Conservation (phyloP, 2,797 vertebrate genomes). For the Lepilemur ruficaudatus region DNA sequence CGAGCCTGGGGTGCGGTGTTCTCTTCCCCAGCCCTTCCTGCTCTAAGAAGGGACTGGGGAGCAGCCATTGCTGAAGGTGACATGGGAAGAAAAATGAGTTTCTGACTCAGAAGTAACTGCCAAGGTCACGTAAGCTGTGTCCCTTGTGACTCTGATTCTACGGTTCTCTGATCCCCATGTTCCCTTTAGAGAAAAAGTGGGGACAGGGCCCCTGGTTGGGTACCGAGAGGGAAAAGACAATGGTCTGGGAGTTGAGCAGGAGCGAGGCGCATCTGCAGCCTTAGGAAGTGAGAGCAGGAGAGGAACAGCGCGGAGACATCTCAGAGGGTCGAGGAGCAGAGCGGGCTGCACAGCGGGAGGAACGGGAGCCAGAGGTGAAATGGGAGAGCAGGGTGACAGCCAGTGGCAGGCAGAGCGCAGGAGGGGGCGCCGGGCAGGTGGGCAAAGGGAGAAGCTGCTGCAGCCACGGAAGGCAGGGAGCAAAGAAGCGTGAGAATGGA, state of each 20-base stretch:
- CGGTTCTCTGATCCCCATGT: not conserved
- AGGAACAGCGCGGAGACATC: not conserved
- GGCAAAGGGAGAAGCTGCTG: too few species aligned
- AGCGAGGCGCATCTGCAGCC: not conserved
- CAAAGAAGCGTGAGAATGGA: not conserved
- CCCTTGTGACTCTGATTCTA: constrained; percentile 1
- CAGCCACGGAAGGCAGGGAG: not conserved
- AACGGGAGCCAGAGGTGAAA: not conserved
- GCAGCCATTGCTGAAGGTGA: not conserved
- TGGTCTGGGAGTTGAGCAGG: not conserved
- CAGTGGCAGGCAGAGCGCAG: fast-evolving
- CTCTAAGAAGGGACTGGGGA: not conserved
- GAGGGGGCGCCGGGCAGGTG: fast-evolving
- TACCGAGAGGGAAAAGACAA: not conserved
- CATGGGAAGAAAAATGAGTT: not conserved
- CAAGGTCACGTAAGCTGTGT: not conserved
- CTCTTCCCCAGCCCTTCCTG: not conserved
- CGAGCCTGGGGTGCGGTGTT: not conserved
- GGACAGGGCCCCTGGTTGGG: not conserved
- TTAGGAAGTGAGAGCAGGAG: not conserved
- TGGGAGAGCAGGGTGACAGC: not conserved
- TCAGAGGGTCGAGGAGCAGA: not conserved
- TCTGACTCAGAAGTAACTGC: constrained; percentile 7
- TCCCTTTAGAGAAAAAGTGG: not conserved
- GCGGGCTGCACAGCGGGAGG: not conserved